These are phyloP conservation scores for Harpagifer antarcticus DNA, from an alignment of 2,797 vertebrate species.

Conservation along the genomic window DNA sequence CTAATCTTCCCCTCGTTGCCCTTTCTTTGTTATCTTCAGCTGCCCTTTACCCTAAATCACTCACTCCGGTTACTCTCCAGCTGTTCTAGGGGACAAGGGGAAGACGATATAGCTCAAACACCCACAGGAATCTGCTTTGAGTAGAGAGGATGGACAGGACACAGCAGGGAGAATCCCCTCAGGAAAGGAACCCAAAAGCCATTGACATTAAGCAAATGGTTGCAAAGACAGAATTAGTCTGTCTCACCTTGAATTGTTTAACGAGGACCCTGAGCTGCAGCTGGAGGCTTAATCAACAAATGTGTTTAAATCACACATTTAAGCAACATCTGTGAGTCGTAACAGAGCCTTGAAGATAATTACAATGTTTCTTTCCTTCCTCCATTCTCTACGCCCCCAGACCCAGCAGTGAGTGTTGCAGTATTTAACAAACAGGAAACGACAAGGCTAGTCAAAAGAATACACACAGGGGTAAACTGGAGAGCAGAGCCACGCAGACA, in stretches of 20 bases:
- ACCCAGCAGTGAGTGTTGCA: neutral
- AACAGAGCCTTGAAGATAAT: constrained; percentile 31
- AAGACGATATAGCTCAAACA: constrained; percentile 32
- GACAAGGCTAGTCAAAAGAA: constrained; percentile 22
- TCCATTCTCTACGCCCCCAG: neutral
- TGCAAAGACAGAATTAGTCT: constrained; percentile 11
- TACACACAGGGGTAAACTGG: constrained; percentile 25
- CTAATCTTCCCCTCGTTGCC: neutral
- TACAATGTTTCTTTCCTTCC: constrained; percentile 10
- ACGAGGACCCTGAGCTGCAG: constrained; percentile 11
- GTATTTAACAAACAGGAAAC: constrained; percentile 49
- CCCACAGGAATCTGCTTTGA: neutral
- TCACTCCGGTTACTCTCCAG: constrained; percentile 31
- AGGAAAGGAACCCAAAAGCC: constrained; percentile 21
- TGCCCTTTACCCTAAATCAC: constrained; percentile 42
- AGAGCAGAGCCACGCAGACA: constrained; percentile 8
- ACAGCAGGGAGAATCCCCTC: neutral
- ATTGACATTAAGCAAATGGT: constrained; percentile 15
- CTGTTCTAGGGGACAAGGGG: constrained; percentile 50
- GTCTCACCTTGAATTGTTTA: constrained; percentile 18
- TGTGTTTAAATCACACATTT: neutral
- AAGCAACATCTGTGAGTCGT: constrained; percentile 27
- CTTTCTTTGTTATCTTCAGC: constrained; percentile 36
- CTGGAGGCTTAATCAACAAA: constrained; percentile 28
- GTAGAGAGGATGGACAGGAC: constrained; percentile 9